These are phyloP conservation scores for Labeo rohita DNA, from an alignment of 2,113 vertebrate species.

Conservation along the genomic window DNA sequence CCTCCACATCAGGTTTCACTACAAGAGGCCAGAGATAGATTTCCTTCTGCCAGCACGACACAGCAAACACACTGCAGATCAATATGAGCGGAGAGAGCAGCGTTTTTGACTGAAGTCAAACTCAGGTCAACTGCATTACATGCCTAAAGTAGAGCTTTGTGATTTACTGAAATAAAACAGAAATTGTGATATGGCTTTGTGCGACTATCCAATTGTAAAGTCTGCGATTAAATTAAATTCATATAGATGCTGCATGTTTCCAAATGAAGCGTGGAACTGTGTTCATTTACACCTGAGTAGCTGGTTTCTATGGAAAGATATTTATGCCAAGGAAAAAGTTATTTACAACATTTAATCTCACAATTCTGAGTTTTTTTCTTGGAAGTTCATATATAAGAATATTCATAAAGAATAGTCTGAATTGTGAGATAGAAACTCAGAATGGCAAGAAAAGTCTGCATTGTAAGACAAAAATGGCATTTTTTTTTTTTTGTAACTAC, in stretches of 20 bases:
- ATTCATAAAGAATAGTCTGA: too few species aligned
- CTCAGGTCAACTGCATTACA: constrained; percentile 58
- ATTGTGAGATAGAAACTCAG: too few species aligned
- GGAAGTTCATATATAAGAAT: too few species aligned
- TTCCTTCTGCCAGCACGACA: not conserved
- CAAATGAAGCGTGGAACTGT: not conserved
- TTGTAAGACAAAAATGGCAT: too few species aligned
- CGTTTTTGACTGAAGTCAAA: constrained; percentile 49
- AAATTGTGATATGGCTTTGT: not conserved
- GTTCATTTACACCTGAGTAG: not conserved
- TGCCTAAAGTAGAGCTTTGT: not conserved
- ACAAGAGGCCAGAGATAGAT: constrained; percentile 6
- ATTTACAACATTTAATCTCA: too few species aligned
- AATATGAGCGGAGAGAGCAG: not conserved
- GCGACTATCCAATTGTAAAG: too few species aligned
- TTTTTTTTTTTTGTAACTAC: too few species aligned
- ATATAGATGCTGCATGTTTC: not conserved
- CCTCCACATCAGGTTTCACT: not conserved
- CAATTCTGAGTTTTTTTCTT: too few species aligned
- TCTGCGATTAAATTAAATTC: not conserved
- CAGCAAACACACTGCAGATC: constrained; percentile 16
- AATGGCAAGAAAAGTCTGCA: too few species aligned
- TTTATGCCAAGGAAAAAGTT: too few species aligned
- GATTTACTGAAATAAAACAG: not conserved
- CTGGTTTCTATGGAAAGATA: too few species aligned